These are phyloP conservation scores for Lasioglossum vierecki DNA, from an alignment of 2,888 invertebrate species.

Conservation along the genomic window DNA sequence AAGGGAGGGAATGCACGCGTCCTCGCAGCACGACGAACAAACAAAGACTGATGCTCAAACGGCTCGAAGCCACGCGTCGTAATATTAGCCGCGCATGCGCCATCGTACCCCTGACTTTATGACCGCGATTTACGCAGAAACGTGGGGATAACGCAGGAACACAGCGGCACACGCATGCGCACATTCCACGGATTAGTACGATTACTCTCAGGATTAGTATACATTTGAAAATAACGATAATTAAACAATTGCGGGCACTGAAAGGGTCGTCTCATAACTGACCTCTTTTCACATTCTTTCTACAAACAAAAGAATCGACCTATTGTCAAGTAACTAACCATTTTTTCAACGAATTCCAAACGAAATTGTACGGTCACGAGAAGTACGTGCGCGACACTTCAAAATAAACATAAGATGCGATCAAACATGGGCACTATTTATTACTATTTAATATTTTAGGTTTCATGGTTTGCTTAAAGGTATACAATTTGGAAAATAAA, in stretches of 20 bases:
- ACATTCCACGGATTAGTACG: conserved; percentile 7
- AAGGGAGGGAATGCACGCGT: conserved; percentile 8
- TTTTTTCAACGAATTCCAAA: neutral
- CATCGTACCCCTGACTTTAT: conserved; percentile 6
- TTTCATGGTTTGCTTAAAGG: too few species aligned
- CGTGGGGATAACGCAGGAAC: conserved; percentile 15
- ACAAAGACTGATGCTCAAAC: conserved; percentile 35
- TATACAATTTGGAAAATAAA: too few species aligned
- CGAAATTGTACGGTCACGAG: neutral
- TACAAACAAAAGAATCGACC: neutral
- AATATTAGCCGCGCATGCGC: conserved; percentile 38
- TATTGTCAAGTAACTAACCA: too few species aligned
- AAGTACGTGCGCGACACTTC: neutral
- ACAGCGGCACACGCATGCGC: conserved; percentile 29
- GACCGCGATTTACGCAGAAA: conserved; percentile 39
- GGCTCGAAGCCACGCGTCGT: conserved; percentile 34
- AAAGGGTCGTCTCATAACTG: neutral
- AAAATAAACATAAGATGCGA: neutral
- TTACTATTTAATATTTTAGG: too few species aligned
- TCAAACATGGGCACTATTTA: too few species aligned
- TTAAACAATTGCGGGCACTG: conserved; percentile 22
- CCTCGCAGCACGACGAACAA: neutral
- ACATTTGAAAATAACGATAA: conserved; percentile 35
- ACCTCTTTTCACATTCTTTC: neutral
- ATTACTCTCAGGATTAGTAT: conserved; percentile 18